Percentiles rank a stretch among this genome's conserved stretches.
phyloP scores from a whole-genome alignment of 2,888 invertebrate species.

The Ormyrus rosae region DNA sequence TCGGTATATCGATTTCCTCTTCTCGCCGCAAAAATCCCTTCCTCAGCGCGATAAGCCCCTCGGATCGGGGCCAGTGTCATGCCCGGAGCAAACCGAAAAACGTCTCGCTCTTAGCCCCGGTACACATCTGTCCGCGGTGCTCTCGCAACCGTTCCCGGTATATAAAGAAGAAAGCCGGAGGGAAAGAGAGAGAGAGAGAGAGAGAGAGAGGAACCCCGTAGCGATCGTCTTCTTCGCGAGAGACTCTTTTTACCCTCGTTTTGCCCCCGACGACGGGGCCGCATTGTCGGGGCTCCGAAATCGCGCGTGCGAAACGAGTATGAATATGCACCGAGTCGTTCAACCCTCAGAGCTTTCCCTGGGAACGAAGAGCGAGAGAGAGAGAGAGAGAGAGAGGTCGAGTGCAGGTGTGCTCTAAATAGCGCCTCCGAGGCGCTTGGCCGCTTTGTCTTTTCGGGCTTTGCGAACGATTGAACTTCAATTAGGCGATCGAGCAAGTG shows the following conservation, averaged over 20 bases:
- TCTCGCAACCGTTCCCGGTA: not conserved
- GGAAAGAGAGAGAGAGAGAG: conserved; percentile 2
- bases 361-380: conserved; percentile 55
- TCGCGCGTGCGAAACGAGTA: no score
- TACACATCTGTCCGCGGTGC: not conserved
- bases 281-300: not conserved
- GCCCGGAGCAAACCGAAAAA: no score
- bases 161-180: not conserved
- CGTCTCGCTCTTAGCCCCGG: no score
- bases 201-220: conserved; percentile 49
- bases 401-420: conserved; percentile 71
- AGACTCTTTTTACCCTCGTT: conserved; percentile 52
- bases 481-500: conserved; percentile 18
- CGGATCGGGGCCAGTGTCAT: no score
- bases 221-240: conserved; percentile 56
- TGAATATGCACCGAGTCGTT: conserved; percentile 17
- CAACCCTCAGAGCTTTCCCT: conserved; percentile 26
- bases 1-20: not conserved
- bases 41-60: no score
- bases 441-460: not conserved
- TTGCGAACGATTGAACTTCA: conserved; percentile 31
- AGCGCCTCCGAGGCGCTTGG: conserved; percentile 57
- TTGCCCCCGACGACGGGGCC: not conserved
- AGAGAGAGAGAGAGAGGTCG: no score
- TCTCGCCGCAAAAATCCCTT: no score